phyloP scores from a whole-genome alignment of 2,888 invertebrate species.

The Melanotus villosus region DNA sequence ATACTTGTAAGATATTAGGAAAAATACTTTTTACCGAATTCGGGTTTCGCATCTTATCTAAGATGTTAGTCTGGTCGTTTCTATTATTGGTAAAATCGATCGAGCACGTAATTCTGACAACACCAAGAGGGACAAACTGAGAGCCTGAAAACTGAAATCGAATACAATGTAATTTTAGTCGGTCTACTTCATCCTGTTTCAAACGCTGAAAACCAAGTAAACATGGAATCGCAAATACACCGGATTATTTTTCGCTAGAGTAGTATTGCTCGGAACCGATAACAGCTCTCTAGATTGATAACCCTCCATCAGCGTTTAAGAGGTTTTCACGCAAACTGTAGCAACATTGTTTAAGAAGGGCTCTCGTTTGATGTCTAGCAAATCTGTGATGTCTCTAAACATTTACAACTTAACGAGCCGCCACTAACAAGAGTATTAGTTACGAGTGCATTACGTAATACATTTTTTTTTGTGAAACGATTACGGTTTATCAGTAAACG shows the following conservation, averaged over 20 bases:
- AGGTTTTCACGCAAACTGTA: background rate
- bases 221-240: conserved; percentile 6
- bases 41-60: conserved; percentile 3
- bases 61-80: conserved; percentile 11
- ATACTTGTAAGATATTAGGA: background rate
- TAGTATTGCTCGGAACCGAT: conserved; percentile 3
- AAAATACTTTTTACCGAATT: background rate
- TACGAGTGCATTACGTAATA: no score
- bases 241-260: background rate
- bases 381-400: no score
- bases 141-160: conserved; percentile 13
- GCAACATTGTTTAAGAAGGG: background rate
- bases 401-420: no score
- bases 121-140: background rate
- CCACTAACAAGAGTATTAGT: no score
- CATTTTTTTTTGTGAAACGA: no score
- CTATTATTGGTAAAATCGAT: conserved; percentile 21
- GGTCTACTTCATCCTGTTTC: conserved; percentile 7
- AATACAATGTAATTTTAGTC: conserved; percentile 16
- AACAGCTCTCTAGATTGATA: conserved; percentile 1
- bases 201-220: conserved; percentile 9
- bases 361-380: no score
- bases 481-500: no score
- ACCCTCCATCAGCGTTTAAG: background rate
- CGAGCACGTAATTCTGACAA: conserved; percentile 1